Evolutionary conservation across 2,113 vertebrate genomes (phyloP).

Genomic region (Petrocephalus zakoni): DNA sequence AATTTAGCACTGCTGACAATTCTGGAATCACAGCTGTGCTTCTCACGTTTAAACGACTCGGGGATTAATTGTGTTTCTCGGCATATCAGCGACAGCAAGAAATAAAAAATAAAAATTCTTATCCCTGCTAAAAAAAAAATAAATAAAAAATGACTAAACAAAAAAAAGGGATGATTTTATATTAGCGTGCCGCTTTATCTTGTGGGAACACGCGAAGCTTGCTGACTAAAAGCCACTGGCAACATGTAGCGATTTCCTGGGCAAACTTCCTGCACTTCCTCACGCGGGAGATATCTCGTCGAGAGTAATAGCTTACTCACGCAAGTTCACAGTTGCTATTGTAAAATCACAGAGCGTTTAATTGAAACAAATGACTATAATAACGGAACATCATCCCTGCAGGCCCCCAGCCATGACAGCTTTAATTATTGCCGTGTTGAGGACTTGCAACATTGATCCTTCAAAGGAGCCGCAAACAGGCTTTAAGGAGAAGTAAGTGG

Average conservation of each 20-base stretch:
- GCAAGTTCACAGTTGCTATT: slow-evolving; percentile 84
- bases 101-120: background rate
- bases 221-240: slow-evolving; percentile 2
- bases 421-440: slow-evolving; percentile 90
- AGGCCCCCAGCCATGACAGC: slow-evolving; percentile 84
- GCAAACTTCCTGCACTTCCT: background rate
- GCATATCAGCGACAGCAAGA: background rate
- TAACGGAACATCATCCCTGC: slow-evolving; percentile 97
- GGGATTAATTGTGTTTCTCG: slow-evolving; percentile 2
- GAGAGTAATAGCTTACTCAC: slow-evolving; percentile 80
- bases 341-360: slow-evolving; percentile 95
- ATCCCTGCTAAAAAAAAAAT: background rate
- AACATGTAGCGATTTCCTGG: background rate
- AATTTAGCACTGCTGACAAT: slow-evolving; percentile 1
- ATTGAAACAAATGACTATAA: slow-evolving; percentile 99
- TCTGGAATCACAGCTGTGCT: background rate
- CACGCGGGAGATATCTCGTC: slow-evolving; percentile 70
- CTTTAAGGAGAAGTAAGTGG: slow-evolving; percentile 39
- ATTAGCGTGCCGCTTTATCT: background rate
- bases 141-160: background rate
- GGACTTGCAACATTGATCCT: slow-evolving; percentile 85
- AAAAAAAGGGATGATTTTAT: background rate
- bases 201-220: background rate
- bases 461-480: slow-evolving; percentile 68
- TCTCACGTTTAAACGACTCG: background rate